A percentile compares a stretch with the other conserved stretches of the same genome.
These are phyloP conservation scores for Anguilla megastoma DNA, from an alignment of 2,797 vertebrate genomes.

Conservation along the genomic window DNA sequence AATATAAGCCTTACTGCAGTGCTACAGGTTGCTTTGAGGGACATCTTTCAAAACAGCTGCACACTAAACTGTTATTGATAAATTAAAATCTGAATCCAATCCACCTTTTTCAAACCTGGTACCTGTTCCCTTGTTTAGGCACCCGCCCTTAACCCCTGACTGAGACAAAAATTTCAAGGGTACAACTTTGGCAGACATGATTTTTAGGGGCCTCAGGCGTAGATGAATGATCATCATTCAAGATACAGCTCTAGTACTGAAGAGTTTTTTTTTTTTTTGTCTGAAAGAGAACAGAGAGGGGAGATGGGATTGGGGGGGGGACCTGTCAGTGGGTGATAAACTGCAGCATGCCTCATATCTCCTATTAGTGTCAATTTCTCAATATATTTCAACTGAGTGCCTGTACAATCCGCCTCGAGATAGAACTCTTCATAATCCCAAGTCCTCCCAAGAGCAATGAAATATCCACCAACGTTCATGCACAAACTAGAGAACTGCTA, in stretches of 20 bases:
- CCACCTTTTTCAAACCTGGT: neutral
- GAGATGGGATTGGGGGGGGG: neutral
- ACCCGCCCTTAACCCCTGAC: neutral
- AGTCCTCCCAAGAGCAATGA: constrained; percentile 11
- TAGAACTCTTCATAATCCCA: constrained; percentile 18
- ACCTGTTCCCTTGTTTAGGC: neutral
- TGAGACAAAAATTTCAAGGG: neutral
- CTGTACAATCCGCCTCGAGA: neutral
- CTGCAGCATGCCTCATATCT: neutral
- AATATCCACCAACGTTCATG: neutral
- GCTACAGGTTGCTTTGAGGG: neutral
- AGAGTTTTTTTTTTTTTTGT: neutral
- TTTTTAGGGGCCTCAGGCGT: neutral
- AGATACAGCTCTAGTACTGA: neutral
- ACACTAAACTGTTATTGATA: neutral
- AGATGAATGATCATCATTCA: constrained; percentile 17
- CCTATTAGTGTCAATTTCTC: constrained; percentile 18
- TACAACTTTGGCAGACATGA: neutral
- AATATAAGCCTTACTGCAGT: neutral
- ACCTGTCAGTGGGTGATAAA: constrained; percentile 1
- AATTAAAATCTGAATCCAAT: neutral
- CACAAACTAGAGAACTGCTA: neutral
- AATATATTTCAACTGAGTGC: constrained; percentile 3
- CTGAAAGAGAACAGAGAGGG: neutral
- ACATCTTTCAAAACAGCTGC: neutral